phyloP scores from a whole-genome alignment of 2,113 vertebrate genomes.

The Rhabdomys dilectus region DNA sequence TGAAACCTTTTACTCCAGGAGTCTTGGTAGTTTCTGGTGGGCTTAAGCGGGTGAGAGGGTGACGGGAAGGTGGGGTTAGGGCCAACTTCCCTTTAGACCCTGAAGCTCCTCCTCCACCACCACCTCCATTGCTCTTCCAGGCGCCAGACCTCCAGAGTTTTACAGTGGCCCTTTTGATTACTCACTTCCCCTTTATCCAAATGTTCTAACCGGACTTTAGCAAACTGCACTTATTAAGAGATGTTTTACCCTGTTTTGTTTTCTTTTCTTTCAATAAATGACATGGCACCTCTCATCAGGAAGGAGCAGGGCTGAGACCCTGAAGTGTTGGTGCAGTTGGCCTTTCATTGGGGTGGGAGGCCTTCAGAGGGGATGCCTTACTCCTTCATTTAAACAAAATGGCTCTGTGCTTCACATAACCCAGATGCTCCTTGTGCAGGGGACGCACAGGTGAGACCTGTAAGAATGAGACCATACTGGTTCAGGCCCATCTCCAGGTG shows the following conservation, averaged over 20 bases:
- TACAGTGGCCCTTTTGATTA: slow-evolving; percentile 49
- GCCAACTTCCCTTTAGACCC: slow-evolving; percentile 13
- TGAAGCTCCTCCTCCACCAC: not conserved
- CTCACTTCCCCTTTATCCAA: slow-evolving; percentile 59
- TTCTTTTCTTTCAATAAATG: slow-evolving; percentile 80
- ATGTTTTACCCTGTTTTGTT: slow-evolving; percentile 79
- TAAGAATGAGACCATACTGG: not conserved
- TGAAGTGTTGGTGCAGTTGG: slow-evolving; percentile 71
- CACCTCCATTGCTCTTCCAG: slow-evolving; percentile 26
- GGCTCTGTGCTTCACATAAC: not conserved
- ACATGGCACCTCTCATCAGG: slow-evolving; percentile 75
- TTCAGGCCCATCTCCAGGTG: not conserved
- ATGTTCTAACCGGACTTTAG: slow-evolving; percentile 78
- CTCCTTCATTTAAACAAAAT: slow-evolving; percentile 32
- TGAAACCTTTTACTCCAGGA: slow-evolving; percentile 79
- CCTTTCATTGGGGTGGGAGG: slow-evolving; percentile 60
- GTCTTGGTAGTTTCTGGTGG: slow-evolving; percentile 80
- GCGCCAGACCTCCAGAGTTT: slow-evolving; percentile 48
- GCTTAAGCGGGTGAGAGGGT: slow-evolving; percentile 57
- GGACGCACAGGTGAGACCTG: not conserved
- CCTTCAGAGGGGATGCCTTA: slow-evolving; percentile 34
- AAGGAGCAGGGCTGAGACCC: slow-evolving; percentile 65
- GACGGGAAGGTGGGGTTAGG: slow-evolving; percentile 29
- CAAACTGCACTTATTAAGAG: slow-evolving; percentile 80
- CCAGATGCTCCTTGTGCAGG: not conserved